phyloP scores from a whole-genome alignment of 2,888 invertebrate species.

The Leptopterna dolabrata region DNA sequence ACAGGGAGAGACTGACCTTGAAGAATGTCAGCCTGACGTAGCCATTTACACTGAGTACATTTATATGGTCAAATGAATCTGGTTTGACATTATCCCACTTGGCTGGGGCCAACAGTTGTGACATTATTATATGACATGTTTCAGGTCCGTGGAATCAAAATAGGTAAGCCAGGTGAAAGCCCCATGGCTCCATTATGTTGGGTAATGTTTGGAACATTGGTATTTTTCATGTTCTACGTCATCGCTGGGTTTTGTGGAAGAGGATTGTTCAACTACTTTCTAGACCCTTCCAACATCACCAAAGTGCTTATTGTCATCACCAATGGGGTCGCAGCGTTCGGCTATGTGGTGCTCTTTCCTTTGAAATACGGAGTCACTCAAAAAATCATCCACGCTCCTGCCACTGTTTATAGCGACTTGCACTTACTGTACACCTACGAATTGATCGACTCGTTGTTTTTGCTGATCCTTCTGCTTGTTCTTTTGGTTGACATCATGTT shows the following conservation, averaged over 20 bases:
- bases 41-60: no score
- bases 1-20: no score
- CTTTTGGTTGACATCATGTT: background rate
- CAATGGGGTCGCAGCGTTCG: background rate
- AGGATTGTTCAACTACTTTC: background rate
- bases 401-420: background rate
- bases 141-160: background rate
- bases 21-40: no score
- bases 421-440: background rate
- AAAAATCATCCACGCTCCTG: background rate
- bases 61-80: no score
- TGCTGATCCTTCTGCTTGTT: background rate
- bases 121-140: background rate
- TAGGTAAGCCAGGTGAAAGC: background rate
- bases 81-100: no score
- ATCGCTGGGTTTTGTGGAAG: background rate
- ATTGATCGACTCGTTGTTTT: background rate
- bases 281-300: background rate
- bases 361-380: background rate
- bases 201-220: background rate
- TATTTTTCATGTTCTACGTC: background rate
- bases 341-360: background rate
- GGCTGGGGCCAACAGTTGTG: no score
- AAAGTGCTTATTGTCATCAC: background rate
- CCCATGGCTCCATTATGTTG: background rate